A percentile compares a stretch with the other conserved stretches of the same genome.
phyloP scores from a whole-genome alignment of 2,888 invertebrate genomes.

The Drosophila setosimentum region DNA sequence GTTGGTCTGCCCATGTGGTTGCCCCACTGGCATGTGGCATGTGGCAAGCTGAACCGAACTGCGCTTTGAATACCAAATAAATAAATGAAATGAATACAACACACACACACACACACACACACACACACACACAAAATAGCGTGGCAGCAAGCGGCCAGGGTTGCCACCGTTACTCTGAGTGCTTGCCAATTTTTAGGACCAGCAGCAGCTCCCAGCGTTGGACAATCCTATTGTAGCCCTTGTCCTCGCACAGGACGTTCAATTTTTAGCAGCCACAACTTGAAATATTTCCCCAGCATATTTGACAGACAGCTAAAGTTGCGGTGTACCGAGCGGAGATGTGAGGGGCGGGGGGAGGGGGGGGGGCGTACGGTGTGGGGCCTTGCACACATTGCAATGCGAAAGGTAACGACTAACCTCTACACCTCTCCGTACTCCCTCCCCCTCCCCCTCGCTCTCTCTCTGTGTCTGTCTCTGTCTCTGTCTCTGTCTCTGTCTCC shows the following conservation, averaged over 20 bases:
- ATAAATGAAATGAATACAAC: slow-evolving; percentile 73
- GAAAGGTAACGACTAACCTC: slow-evolving; percentile 43
- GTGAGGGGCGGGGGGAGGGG: too few relatives aligned
- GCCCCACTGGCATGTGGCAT: slow-evolving; percentile 36
- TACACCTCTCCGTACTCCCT: neutral
- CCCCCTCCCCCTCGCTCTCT: neutral
- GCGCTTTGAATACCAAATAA: slow-evolving; percentile 80
- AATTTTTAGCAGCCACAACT: slow-evolving; percentile 81
- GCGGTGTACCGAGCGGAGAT: slow-evolving; percentile 44
- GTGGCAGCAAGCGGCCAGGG: neutral
- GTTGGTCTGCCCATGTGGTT: slow-evolving; percentile 39
- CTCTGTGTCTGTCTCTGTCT: too few relatives aligned
- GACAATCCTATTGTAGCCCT: neutral
- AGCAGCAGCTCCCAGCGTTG: slow-evolving; percentile 22
- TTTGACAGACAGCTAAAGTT: slow-evolving; percentile 80
- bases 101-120: neutral
- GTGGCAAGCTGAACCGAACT: slow-evolving; percentile 49
- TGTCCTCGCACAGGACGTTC: slow-evolving; percentile 53
- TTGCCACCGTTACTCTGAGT: slow-evolving; percentile 7
- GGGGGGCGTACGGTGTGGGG: neutral
- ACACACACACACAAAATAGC: neutral
- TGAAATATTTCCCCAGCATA: slow-evolving; percentile 78
- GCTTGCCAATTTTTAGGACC: slow-evolving; percentile 47
- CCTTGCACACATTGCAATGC: slow-evolving; percentile 61
- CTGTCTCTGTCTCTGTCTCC: neutral